phyloP scores from a whole-genome alignment of 2,888 invertebrate genomes.

The Ceraclea dissimilis region DNA sequence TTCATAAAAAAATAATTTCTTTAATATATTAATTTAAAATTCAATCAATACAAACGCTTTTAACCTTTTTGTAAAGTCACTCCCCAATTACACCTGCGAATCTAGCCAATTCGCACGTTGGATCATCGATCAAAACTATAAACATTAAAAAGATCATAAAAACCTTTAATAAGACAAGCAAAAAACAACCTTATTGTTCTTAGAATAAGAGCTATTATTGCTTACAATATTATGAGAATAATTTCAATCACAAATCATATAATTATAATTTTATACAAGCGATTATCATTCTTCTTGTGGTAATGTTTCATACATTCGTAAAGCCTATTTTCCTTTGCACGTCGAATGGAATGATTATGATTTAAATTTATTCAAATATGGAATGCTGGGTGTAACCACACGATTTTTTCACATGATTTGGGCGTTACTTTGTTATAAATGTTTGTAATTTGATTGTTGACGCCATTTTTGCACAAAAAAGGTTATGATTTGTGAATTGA shows the following conservation, averaged over 20 bases:
- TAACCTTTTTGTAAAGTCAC: not conserved
- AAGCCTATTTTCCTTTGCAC: not conserved
- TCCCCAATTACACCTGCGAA: not conserved
- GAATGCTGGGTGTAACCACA: not conserved
- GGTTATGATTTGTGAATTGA: not conserved
- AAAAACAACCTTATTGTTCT: not conserved
- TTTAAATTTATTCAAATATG: constrained; percentile 2
- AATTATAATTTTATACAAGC: not conserved
- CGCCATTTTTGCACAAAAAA: not conserved
- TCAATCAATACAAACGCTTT: not conserved
- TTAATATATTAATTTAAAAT: not conserved
- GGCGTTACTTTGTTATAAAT: not conserved
- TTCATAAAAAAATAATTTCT: not conserved
- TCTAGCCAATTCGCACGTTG: not conserved
- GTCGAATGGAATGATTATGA: not conserved
- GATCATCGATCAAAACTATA: not conserved
- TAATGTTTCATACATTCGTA: not conserved
- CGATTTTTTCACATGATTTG: not conserved
- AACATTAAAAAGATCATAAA: not conserved
- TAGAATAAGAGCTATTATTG: not conserved
- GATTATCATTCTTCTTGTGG: not conserved
- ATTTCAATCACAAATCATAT: not conserved
- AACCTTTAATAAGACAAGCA: not conserved
- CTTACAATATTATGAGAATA: not conserved
- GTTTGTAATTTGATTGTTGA: not conserved